Conservation (phyloP, 1,140 invertebrate genomes). For the Dryas iulia region DNA sequence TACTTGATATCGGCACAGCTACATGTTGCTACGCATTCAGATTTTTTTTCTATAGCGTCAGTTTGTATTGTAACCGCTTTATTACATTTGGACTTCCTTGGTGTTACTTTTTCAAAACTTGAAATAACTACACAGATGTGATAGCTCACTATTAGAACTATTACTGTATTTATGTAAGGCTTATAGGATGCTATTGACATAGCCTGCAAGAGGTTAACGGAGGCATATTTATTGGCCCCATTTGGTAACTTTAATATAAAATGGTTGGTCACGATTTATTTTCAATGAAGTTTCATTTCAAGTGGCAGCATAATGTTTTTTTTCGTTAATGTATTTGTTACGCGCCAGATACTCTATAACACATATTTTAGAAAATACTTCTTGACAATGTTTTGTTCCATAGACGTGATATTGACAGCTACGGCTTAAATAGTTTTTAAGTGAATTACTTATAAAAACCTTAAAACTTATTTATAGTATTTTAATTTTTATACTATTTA, state of each 20-base stretch:
- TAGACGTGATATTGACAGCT: too few species aligned
- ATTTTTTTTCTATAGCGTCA: conserved; percentile 34
- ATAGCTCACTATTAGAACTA: conserved; percentile 41
- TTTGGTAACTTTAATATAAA: conserved; percentile 32
- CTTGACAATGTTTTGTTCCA: too few species aligned
- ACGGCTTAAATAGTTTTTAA: too few species aligned
- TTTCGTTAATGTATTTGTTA: not conserved
- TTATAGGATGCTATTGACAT: conserved; percentile 41
- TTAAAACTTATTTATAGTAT: too few species aligned
- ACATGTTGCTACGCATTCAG: conserved; percentile 47
- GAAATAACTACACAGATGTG: conserved; percentile 48
- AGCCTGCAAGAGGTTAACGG: conserved; percentile 41
- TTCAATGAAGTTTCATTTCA: conserved; percentile 16
- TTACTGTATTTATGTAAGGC: conserved; percentile 40
- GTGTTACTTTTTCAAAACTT: conserved; percentile 43
- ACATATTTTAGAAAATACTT: not conserved
- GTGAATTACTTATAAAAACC: too few species aligned
- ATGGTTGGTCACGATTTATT: conserved; percentile 37
- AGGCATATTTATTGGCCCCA: conserved; percentile 48
- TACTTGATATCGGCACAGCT: conserved; percentile 32
- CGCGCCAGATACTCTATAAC: not conserved
- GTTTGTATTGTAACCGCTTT: conserved; percentile 37
- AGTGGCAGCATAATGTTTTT: conserved; percentile 4
- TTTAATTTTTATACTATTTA: not conserved
- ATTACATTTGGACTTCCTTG: conserved; percentile 13